Evolutionary conservation across 2,888 invertebrate genomes (phyloP).

Genomic region (Sipha maydis): DNA sequence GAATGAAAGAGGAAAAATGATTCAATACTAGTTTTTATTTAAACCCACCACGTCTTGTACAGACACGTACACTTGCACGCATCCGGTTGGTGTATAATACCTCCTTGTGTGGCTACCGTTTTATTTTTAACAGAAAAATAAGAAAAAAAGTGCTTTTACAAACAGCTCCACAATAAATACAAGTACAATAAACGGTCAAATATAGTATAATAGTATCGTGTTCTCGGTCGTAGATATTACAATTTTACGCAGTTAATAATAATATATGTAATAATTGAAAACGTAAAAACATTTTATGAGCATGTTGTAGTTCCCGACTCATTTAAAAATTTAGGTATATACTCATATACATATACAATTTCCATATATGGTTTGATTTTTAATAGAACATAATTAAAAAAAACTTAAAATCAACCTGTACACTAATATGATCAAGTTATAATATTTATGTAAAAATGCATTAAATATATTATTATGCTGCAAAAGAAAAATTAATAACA

Average conservation of each 20-base stretch:
- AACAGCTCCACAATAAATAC: slow-evolving; percentile 45
- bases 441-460: background rate
- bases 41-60: slow-evolving; percentile 33
- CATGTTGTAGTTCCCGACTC: background rate
- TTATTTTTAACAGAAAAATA: slow-evolving; percentile 45
- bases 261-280: background rate
- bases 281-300: background rate
- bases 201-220: background rate
- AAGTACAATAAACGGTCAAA: slow-evolving; percentile 27
- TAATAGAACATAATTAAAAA: background rate
- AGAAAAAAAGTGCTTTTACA: slow-evolving; percentile 12
- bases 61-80: slow-evolving; percentile 45
- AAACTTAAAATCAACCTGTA: background rate
- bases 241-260: background rate
- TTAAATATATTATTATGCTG: background rate
- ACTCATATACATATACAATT: background rate
- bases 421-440: background rate
- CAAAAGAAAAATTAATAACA: slow-evolving; percentile 13
- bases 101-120: slow-evolving; percentile 59
- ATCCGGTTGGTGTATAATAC: slow-evolving; percentile 55
- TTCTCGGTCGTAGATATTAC: background rate
- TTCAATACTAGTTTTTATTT: slow-evolving; percentile 51
- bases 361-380: background rate
- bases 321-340: too few species aligned
- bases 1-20: slow-evolving; percentile 45